These are phyloP conservation scores for Chydorus sphaericus DNA, from an alignment of 2,888 invertebrate genomes.

Conservation along the genomic window DNA sequence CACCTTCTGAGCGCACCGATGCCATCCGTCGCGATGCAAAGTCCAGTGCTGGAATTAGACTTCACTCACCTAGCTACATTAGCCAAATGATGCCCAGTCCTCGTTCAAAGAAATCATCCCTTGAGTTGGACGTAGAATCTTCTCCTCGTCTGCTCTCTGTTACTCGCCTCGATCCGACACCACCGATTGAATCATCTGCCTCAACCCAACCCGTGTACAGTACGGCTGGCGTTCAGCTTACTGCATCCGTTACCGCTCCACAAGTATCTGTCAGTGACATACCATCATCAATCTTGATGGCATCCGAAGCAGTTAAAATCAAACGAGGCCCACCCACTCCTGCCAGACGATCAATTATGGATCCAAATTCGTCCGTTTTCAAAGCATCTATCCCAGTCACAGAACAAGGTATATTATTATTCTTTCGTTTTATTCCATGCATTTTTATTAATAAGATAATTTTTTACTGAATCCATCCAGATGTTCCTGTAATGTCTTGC, in stretches of 20 bases:
- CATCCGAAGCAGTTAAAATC: conserved; percentile 9
- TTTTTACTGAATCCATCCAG: neutral
- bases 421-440: neutral
- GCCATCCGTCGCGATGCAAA: conserved; percentile 5
- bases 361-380: neutral
- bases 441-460: neutral
- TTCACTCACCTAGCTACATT: conserved; percentile 1
- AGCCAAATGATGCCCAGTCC: neutral
- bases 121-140: conserved; percentile 2
- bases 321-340: conserved; percentile 7
- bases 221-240: neutral
- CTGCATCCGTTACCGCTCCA: neutral
- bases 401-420: neutral
- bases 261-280: conserved; percentile 8
- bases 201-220: neutral
- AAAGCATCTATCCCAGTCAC: neutral
- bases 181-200: neutral
- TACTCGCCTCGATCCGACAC: conserved; percentile 8
- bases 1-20: conserved; percentile 11
- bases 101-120: conserved; percentile 2
- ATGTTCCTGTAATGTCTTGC: neutral
- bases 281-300: conserved; percentile 5
- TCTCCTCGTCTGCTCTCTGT: conserved; percentile 2
- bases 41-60: conserved; percentile 6
- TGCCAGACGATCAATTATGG: neutral